Evolutionary conservation across 2,888 invertebrate species (phyloP), one percentile per base, ranked within the genome.

Genomic region (Nowickia ferox): DNA sequence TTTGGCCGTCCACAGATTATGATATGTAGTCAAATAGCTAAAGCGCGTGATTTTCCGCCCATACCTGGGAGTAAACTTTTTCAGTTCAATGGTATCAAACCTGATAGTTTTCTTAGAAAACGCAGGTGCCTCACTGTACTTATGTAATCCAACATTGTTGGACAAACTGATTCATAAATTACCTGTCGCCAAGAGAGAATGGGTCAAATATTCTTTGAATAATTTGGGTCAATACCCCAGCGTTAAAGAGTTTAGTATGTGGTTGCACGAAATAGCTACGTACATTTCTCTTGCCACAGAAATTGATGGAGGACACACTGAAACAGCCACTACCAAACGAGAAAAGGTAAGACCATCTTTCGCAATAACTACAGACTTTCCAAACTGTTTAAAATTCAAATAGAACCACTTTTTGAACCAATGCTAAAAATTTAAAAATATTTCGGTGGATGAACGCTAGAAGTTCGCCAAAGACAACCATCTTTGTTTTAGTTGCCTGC

Each of bases 1-100:
- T 88, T 61, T 61, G 86, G 87, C 13, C 83, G 88, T 0, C 86
- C 88, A 1, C 86, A 88, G 15, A 19, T 84, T 59, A 57, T 86
- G 40, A 84, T 87, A 22, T 59, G 87, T 17, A 87, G 83, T 15
- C 87, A 87, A 57, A 65, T 87, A 8, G 51, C 83, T 2, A 87
- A 87, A 65, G 85, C 75, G 0, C 77, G 83, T 40, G 74, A 78
- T 0, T 84, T 74, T 69, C 69, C 79, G 10, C 19, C 78, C 1
- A 80, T 80, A 51, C 51, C 75, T 9, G 80, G 40, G 13, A 53
- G 46, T 10, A 66, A 38, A 79, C 75, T 9, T 44, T 15, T 86
- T 75, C n/a, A 69, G 77, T 40, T 61, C 78, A 40, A 46, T 78
- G 74, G 81, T 82, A 13, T 48, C 59, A 40, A 86, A 86, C 44